Evolutionary conservation across 2,888 invertebrate genomes (phyloP), one percentile per base, ranked within the genome.

Genomic region (Drosophila atripex): DNA sequence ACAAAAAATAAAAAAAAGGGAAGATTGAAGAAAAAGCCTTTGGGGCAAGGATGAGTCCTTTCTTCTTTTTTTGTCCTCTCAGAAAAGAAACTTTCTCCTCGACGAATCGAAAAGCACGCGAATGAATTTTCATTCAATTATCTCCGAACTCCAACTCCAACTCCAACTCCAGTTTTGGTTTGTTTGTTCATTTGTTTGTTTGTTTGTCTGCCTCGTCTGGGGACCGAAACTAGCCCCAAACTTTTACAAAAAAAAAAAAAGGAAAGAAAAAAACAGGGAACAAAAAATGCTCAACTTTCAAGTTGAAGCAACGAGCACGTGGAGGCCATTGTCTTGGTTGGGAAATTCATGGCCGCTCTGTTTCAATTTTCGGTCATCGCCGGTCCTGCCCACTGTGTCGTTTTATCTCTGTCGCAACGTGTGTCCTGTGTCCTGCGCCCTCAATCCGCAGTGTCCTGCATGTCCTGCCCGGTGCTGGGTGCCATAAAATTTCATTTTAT

Each of bases 91-190:
- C 32, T 32, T 32, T 32, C 53, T 70, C 80, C 83, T 39, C n/a
- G 6, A 2, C 84, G 80, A 82, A 82, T 86, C 82, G 82, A 82
- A 82, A 86, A 74, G 80, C 84, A 86, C 82, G 80, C 84, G 86
- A 83, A 83, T 86, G 82, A 83, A 86, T 86, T 83, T 86, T 83
- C 86, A 83, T 83, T 83, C 82, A 83, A 86, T 83, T 83, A 86
- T 84, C 80, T 78, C 70, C 75, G 23, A 30, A 25, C 43, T 38
- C 39, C 18, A 23, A 38, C 46, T 59, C 49, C 55, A 30, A 25
- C 43, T 38, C 39, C 18, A 23, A 38, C 46, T 59, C 49, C 55
- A 51, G 46, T 50, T 47, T 41, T 57, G 39, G 71, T 38, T 52
- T 61, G 50, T 46, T 50, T 18, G 39, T 46, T 71, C 79, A 74